Evolutionary conservation across 2,113 vertebrate species (phyloP).

Genomic region (rat (Rattus norvegicus)): DNA sequence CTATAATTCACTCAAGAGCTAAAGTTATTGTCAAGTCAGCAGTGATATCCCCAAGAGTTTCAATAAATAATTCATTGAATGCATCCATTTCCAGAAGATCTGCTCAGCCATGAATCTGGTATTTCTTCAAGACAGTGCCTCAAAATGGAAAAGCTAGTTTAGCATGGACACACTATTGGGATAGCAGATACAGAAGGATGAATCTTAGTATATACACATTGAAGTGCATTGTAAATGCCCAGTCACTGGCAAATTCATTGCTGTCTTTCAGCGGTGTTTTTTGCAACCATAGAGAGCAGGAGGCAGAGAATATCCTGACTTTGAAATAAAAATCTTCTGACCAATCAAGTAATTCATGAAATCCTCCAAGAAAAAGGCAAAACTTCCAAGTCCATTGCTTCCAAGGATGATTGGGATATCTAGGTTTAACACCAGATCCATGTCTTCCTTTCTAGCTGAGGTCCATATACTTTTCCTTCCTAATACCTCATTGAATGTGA

Average conservation of each 20-base stretch:
- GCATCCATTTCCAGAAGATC: slow-evolving; percentile 67
- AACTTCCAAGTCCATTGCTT: background rate
- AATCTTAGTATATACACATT: slow-evolving; percentile 13
- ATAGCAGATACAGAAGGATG: slow-evolving; percentile 19
- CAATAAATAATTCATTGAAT: slow-evolving; percentile 72
- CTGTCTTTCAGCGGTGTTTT: background rate
- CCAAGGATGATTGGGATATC: too few relatives aligned
- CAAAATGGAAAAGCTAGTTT: slow-evolving; percentile 51
- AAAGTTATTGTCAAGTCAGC: slow-evolving; percentile 64
- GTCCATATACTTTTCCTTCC: background rate
- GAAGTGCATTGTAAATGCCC: background rate
- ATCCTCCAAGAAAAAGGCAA: background rate
- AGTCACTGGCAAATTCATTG: background rate
- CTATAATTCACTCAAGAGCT: slow-evolving; percentile 66
- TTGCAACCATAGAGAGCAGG: background rate
- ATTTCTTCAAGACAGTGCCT: slow-evolving; percentile 50
- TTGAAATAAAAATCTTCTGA: background rate
- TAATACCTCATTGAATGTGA: background rate
- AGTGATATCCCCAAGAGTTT: slow-evolving; percentile 54
- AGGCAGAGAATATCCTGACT: background rate
- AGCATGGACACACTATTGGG: background rate
- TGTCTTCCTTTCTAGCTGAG: background rate
- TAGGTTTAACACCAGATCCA: background rate
- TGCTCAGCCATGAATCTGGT: slow-evolving; percentile 32
- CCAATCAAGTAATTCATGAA: background rate